These are phyloP conservation scores for Scleropages formosus DNA, from an alignment of 2,797 vertebrate genomes.

Conservation along the genomic window DNA sequence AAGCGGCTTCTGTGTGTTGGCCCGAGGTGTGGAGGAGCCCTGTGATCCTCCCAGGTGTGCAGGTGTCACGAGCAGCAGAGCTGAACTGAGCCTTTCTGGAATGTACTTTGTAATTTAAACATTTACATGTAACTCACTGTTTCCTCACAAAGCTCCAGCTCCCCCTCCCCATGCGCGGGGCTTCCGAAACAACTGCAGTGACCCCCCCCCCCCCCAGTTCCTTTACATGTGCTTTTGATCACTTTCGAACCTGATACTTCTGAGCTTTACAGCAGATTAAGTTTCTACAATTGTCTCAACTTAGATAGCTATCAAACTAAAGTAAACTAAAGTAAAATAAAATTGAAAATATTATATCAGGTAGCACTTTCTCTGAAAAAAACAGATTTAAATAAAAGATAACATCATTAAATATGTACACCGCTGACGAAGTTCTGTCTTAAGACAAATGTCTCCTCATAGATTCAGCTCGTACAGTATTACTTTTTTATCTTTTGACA, in stretches of 20 bases:
- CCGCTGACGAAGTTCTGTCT: constrained; percentile 8
- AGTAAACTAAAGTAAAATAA: constrained; percentile 13
- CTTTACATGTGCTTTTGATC: constrained; percentile 33
- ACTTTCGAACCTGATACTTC: constrained; percentile 36
- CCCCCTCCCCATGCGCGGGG: background rate
- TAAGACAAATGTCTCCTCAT: constrained; percentile 17
- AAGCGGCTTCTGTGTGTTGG: too few species aligned
- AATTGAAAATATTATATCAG: constrained; percentile 8
- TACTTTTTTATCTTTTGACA: constrained; percentile 4
- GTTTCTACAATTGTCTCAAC: constrained; percentile 53
- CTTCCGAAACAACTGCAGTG: too few species aligned
- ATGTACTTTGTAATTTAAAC: background rate
- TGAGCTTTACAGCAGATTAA: constrained; percentile 28
- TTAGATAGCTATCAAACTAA: constrained; percentile 38
- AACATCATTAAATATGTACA: constrained; percentile 31
- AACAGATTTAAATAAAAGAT: constrained; percentile 26
- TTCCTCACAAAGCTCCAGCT: background rate
- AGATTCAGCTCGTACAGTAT: background rate
- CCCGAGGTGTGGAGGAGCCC: too few species aligned
- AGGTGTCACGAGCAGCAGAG: background rate
- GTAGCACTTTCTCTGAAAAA: background rate
- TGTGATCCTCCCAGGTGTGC: background rate
- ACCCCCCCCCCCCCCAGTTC: constrained; percentile 27
- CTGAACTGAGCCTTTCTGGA: background rate
- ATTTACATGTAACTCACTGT: too few species aligned